Conservation (phyloP, 23 tunicate species). For the Trididemnum nubilum region DNA sequence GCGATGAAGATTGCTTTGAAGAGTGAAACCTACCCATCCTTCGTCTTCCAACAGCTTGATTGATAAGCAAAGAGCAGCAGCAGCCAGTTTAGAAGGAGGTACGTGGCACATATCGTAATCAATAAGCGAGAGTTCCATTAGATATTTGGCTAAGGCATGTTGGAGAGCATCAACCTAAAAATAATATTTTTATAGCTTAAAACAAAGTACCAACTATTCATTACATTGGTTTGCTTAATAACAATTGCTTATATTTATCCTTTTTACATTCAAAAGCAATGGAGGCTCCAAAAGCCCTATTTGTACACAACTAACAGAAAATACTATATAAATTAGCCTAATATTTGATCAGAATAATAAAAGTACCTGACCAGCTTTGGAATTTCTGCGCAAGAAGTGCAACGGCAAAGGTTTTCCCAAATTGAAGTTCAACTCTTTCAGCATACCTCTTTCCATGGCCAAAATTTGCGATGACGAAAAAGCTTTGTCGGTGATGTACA, state of each 20-base stretch:
- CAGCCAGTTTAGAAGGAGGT: slow-evolving; percentile 90
- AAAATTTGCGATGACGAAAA: slow-evolving; percentile 70
- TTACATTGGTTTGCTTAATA: not conserved
- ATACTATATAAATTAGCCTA: no score
- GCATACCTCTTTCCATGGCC: slow-evolving; percentile 77
- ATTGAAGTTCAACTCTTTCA: slow-evolving; percentile 77
- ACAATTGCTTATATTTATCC: not conserved
- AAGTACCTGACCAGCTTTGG: slow-evolving; percentile 93
- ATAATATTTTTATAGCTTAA: not conserved
- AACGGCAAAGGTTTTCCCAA: slow-evolving; percentile 80
- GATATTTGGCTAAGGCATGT: slow-evolving; percentile 89
- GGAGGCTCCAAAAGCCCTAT: no score
- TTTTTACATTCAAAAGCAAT: no score
- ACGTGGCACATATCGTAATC: slow-evolving; percentile 94
- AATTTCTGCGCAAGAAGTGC: slow-evolving; percentile 89
- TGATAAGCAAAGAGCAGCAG: slow-evolving; percentile 89
- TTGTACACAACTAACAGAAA: no score
- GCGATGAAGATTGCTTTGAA: no score
- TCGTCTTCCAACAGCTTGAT: slow-evolving; percentile 64
- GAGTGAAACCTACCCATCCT: slow-evolving; percentile 77
- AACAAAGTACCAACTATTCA: not conserved
- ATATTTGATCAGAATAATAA: no score
- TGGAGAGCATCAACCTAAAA: slow-evolving; percentile 87
- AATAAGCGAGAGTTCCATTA: slow-evolving; percentile 88
- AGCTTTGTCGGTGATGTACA: slow-evolving; percentile 93